Percentiles rank a stretch among this genome's conserved stretches.
Conservation (phyloP, 2,888 invertebrate genomes). For the Agrochola lota region DNA sequence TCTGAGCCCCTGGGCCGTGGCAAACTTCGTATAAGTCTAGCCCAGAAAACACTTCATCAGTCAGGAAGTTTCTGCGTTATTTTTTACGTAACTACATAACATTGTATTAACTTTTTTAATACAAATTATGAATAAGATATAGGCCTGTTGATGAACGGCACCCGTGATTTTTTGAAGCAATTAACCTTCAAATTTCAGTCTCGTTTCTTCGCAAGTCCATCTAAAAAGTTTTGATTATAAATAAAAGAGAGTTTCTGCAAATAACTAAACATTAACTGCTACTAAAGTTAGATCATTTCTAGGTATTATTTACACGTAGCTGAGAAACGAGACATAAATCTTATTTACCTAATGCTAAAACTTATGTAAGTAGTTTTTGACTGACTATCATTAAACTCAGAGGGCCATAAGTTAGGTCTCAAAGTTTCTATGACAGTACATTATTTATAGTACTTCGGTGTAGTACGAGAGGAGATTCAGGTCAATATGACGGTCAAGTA, state of each 20-base stretch:
- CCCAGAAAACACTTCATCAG: constrained; percentile 18
- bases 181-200: constrained; percentile 18
- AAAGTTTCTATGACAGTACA: constrained; percentile 42
- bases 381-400: constrained; percentile 39
- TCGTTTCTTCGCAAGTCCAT: constrained; percentile 19
- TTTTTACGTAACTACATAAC: constrained; percentile 14
- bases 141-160: constrained; percentile 1
- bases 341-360: constrained; percentile 51
- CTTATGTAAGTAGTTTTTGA: constrained; percentile 52
- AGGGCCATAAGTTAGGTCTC: constrained; percentile 33
- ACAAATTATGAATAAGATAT: constrained; percentile 42
- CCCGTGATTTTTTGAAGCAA: constrained; percentile 13
- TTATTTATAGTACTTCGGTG: constrained; percentile 45
- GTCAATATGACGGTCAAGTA: background rate
- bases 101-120: constrained; percentile 37
- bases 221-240: constrained; percentile 38
- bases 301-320: constrained; percentile 39
- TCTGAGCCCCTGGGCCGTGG: background rate
- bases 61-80: constrained; percentile 4
- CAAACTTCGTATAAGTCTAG: constrained; percentile 11
- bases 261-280: constrained; percentile 36
- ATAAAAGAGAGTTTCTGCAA: constrained; percentile 26
- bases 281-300: constrained; percentile 25
- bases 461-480: constrained; percentile 26
- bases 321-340: constrained; percentile 45